Base-by-base conservation (phyloP, 1,140 invertebrate species). In the Temnothorax longispinosus region DNA sequence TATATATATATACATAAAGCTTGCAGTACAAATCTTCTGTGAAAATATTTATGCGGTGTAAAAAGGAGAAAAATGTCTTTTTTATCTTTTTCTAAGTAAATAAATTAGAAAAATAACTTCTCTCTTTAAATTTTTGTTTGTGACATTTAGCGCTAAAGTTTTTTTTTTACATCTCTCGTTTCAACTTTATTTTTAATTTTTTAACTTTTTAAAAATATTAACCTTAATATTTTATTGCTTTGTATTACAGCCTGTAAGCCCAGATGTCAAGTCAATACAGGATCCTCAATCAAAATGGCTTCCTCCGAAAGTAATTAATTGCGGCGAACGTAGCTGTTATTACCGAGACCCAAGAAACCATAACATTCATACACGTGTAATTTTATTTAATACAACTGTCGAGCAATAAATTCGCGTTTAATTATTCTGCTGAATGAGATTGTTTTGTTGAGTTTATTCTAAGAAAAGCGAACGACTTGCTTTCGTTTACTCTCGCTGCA, bases 401-500 rank as follows among this genome's bases (percentile, higher is more conserved):
- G 13, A 62, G 60, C 21, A 64, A 38, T 5, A 38, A 10, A 44
- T 64, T 35, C 38, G 35, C 75, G 27, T 64, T 77, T 64, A 77
- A 77, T 77, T 77, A 62, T 18, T 27, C 4, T n/a, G 5, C 56
- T n/a, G 21, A 10, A 8, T 6, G 54, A 44, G 41, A 77, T 41
- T 3, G 5, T 60, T 77, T 62, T 38, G 27, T 11, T 27, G 41
- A 77, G 21, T 18, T 58, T 13, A 76, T 10, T 56, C 6, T 18
- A 77, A 41, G 32, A 77, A 77, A 77, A 58, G 38, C 15, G 15
- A 4, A 44, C 27, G 18, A 44, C 75, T 77, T 64, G 27, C 56
- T 77, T 62, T 77, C 41, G 13, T 77, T 77, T 62, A 62, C 8
- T 60, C 54, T 41, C 38, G 35, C 15, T 64, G 1, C 13, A 21